Base-by-base conservation (phyloP, 2,888 invertebrate genomes). In the Matsumyia berberina region DNA sequence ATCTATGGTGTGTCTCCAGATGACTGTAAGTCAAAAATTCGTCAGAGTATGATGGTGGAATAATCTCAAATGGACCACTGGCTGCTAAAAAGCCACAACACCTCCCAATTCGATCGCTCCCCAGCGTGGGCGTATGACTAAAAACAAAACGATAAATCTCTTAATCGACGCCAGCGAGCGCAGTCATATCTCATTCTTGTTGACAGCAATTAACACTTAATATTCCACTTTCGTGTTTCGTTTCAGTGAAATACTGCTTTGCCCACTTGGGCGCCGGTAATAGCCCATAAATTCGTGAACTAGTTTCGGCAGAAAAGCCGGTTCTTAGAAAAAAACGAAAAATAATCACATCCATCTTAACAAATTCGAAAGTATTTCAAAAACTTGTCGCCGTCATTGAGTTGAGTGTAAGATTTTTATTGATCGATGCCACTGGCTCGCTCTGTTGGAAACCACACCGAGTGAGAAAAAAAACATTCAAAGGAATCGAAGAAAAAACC, bases 381-480 rank as follows among this genome's bases (percentile, higher is more conserved):
- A 19, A 74, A 66, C 66, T 49, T 60, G 77, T 77, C 77, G 55
- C n/a, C 62, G 64, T 49, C 78, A 78, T 35, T 64, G 58, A 73
- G 72, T 78, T 58, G 66, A 73, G 62, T 64, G 58, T 44, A 51
- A 55, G 60, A 67, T 81, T 69, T 70, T 76, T 74, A 81, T 81
- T 81, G 76, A 76, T 74, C 62, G 67, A 76, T 76, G 80, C 55
- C 15, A 55, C 55, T 62, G 49, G 2, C 37, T 7, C 39, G 29
- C 46, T 64, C 29, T 49, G 55, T 39, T 62, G 53, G 29, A 67
- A 55, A n/a, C 58, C 51, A 39, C 53, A 62, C 37, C 35, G 29
- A 72, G 35, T 29, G 35, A 15, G 37, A 66, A 49, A 60, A 15
- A 31, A 66, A 49, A 60, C 51, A 57, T 67, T 67, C 58, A 58